Conservation (phyloP, 2,888 invertebrate species). For the Eutolmus rufibarbis region DNA sequence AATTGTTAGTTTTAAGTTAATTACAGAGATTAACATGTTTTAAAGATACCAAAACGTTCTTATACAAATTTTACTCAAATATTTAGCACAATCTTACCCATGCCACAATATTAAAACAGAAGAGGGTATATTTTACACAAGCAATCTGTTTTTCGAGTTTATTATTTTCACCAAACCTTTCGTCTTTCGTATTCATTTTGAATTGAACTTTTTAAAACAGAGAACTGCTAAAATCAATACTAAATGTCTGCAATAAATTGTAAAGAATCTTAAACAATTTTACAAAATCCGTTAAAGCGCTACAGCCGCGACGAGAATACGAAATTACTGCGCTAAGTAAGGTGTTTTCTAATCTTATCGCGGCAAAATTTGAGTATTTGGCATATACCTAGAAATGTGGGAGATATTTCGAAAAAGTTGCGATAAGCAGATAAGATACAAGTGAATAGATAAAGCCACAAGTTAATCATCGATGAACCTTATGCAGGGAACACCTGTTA, state of each 20-base stretch:
- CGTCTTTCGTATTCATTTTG: background rate
- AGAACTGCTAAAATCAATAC: background rate
- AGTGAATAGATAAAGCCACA: background rate
- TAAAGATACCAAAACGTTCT: background rate
- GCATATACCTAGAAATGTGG: background rate
- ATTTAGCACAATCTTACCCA: slow-evolving; percentile 72
- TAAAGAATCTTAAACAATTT: background rate
- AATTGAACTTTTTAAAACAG: background rate
- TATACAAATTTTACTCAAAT: background rate
- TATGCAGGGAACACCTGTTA: background rate
- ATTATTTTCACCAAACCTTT: slow-evolving; percentile 36
- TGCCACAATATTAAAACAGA: slow-evolving; percentile 80
- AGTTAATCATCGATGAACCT: background rate
- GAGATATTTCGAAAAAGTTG: background rate
- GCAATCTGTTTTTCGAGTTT: slow-evolving; percentile 79
- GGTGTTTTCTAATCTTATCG: background rate
- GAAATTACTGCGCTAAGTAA: background rate
- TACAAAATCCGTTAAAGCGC: background rate
- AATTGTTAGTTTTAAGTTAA: background rate
- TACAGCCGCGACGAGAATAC: background rate
- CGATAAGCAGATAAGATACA: background rate
- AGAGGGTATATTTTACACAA: slow-evolving; percentile 80
- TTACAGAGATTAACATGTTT: background rate
- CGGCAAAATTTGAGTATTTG: background rate
- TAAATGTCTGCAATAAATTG: background rate